These are phyloP conservation scores for Trichonephila clavata DNA, from an alignment of 1,140 invertebrate genomes.

Conservation along the genomic window DNA sequence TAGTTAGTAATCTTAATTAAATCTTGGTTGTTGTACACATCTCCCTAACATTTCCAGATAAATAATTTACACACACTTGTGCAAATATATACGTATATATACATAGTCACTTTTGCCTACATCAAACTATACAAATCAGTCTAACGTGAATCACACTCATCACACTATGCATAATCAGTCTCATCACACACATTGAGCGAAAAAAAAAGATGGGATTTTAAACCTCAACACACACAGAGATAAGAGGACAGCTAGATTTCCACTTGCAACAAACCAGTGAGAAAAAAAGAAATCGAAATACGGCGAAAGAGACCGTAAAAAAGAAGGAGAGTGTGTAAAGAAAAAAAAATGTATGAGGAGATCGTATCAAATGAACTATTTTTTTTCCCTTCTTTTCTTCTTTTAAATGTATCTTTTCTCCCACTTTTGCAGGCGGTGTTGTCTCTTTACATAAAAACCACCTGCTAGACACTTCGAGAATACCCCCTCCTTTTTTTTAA, in stretches of 20 bases:
- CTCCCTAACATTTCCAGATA: no score
- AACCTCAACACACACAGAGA: not conserved
- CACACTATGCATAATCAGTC: no score
- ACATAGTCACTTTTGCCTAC: not conserved
- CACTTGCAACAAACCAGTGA: not conserved
- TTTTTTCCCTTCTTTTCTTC: not conserved
- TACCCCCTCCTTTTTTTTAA: not conserved
- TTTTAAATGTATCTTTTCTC: slow-evolving; percentile 28
- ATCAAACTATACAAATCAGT: not conserved
- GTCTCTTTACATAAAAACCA: slow-evolving; percentile 11
- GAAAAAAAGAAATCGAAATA: not conserved
- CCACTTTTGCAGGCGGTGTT: not conserved
- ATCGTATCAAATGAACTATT: slow-evolving; percentile 11
- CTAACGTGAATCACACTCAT: not conserved
- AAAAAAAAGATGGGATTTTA: not conserved
- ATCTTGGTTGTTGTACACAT: no score
- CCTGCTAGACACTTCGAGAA: not conserved
- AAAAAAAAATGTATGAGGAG: not conserved
- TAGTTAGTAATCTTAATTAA: no score
- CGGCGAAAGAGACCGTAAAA: slow-evolving; percentile 16
- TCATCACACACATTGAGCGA: not conserved
- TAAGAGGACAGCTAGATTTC: no score
- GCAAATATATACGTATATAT: no score
- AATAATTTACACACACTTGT: no score
- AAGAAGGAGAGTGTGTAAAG: not conserved